Percentiles rank a stretch among this genome's conserved stretches.
phyloP scores from a whole-genome alignment of 2,113 vertebrate species.

The Pan troglodytes region NHGRI_mPanTro3-v2.1_pri NC_072407.2:111753501-111754000 shows the following conservation, averaged over 20 bases:
- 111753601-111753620: neutral
- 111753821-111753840: neutral
- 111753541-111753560: constrained; percentile 4
- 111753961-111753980: neutral
- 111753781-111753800: neutral
- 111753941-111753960: neutral
- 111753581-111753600: neutral
- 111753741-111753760: neutral
- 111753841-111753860: neutral
- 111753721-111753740: neutral
- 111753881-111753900: neutral
- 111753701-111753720: neutral
- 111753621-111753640: neutral
- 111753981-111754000: neutral
- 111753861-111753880: neutral
- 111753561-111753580: neutral
- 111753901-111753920: neutral
- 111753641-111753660: neutral
- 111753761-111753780: neutral
- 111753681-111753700: neutral
- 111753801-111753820: neutral
- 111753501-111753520: neutral
- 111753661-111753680: neutral
- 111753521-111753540: constrained; percentile 22
- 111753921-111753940: accelerated